A percentile compares a stretch with the other conserved stretches of the same genome.
phyloP scores from a whole-genome alignment of 2,888 invertebrate species.

The Mantis religiosa region DNA sequence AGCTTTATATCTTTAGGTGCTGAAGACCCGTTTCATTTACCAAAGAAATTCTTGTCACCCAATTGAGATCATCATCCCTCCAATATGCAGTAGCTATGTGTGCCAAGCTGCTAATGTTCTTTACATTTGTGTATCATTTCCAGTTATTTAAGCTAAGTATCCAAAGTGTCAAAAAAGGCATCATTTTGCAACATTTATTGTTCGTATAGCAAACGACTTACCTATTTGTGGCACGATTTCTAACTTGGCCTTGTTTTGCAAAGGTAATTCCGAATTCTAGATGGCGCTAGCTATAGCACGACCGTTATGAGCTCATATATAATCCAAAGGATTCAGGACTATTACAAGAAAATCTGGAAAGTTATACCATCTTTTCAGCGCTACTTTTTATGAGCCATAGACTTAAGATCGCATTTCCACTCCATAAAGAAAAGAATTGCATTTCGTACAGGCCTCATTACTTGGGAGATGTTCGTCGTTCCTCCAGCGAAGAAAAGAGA shows the following conservation, averaged over 20 bases:
- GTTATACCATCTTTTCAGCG: neutral
- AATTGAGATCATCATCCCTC: no score
- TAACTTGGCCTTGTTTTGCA: neutral
- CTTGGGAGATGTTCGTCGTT: neutral
- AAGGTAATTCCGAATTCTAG: neutral
- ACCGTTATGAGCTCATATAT: neutral
- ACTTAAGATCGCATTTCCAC: constrained; percentile 3
- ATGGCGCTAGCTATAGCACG: neutral
- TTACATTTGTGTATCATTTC: no score
- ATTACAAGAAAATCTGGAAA: neutral
- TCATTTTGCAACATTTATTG: no score
- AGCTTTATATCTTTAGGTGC: no score
- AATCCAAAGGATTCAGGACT: neutral
- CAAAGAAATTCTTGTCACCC: no score
- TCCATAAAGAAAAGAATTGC: constrained; percentile 13
- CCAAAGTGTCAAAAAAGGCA: no score
- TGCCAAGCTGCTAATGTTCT: no score
- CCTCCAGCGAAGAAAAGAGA: constrained; percentile 12
- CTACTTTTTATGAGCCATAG: constrained; percentile 5
- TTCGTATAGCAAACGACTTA: no score
- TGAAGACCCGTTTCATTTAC: no score
- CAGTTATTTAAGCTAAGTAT: no score
- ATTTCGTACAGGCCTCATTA: neutral
- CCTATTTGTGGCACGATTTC: no score
- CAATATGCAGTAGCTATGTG: no score